Evolutionary conservation across 2,797 vertebrate genomes (phyloP).

Genomic region (Remorina albescens): DNA sequence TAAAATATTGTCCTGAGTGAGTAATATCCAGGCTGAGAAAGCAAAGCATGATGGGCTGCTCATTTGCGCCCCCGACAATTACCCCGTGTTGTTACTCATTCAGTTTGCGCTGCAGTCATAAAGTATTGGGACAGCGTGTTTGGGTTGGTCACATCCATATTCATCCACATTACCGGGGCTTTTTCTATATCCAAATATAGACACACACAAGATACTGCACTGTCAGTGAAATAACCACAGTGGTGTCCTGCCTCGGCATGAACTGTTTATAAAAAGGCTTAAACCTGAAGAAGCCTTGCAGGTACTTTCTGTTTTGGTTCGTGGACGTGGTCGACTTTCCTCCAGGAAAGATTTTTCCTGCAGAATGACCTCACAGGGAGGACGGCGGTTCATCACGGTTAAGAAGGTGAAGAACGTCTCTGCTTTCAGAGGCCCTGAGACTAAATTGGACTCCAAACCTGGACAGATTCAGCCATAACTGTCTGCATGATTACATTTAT

Average conservation of each 20-base stretch:
- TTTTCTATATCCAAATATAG: too few species aligned
- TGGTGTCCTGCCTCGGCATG: too few species aligned
- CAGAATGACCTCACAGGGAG: background rate
- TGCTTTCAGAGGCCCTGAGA: too few species aligned
- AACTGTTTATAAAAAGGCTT: too few species aligned
- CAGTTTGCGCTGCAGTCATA: background rate
- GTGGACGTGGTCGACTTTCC: too few species aligned
- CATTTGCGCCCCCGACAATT: slow-evolving; percentile 40
- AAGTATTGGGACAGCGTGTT: background rate
- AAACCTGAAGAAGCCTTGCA: too few species aligned
- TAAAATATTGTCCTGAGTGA: slow-evolving; percentile 43
- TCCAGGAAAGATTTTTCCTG: background rate
- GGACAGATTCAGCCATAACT: background rate
- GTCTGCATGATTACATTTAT: background rate
- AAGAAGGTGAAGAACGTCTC: background rate
- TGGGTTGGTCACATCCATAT: slow-evolving; percentile 12
- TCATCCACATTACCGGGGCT: slow-evolving; percentile 24
- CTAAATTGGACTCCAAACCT: background rate
- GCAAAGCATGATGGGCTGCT: slow-evolving; percentile 33
- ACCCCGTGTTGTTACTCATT: slow-evolving; percentile 23
- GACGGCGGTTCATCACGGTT: background rate
- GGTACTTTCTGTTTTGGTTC: background rate
- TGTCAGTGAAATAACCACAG: too few species aligned
- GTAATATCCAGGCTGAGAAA: slow-evolving; percentile 42
- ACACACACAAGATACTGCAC: too few species aligned